A percentile compares a stretch with the other conserved stretches of the same genome.
Conservation (phyloP, 1,140 invertebrate species). For the Pteromalus puparum region DNA sequence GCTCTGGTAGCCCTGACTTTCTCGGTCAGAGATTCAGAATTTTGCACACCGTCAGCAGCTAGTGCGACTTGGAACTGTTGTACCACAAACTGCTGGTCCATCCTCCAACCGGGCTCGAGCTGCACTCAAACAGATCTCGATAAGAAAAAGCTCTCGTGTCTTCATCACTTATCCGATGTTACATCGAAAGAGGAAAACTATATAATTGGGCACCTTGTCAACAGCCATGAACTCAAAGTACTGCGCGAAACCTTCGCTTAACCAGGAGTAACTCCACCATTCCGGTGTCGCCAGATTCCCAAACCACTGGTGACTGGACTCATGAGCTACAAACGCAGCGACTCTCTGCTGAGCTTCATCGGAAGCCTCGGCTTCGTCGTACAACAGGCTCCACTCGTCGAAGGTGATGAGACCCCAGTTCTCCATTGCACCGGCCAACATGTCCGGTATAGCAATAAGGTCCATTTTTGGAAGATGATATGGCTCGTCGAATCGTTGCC, state of each 20-base stretch:
- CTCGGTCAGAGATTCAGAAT: slow-evolving; percentile 61
- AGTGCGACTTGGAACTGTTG: slow-evolving; percentile 61
- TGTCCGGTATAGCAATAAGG: slow-evolving; percentile 82
- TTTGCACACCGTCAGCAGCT: slow-evolving; percentile 57
- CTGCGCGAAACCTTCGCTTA: slow-evolving; percentile 83
- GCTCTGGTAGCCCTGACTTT: slow-evolving; percentile 64
- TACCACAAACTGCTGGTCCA: slow-evolving; percentile 75
- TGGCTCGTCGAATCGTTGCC: slow-evolving; percentile 65
- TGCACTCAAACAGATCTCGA: not conserved
- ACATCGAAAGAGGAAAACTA: not conserved
- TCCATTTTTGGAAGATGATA: slow-evolving; percentile 76
- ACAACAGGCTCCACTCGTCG: slow-evolving; percentile 79
- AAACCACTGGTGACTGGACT: slow-evolving; percentile 84
- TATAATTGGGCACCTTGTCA: slow-evolving; percentile 58
- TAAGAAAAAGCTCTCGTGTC: not conserved
- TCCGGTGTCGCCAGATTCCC: slow-evolving; percentile 80
- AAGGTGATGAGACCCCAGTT: slow-evolving; percentile 78
- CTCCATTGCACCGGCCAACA: slow-evolving; percentile 83
- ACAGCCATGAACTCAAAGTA: slow-evolving; percentile 72
- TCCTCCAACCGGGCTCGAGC: slow-evolving; percentile 70
- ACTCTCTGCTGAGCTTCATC: slow-evolving; percentile 72
- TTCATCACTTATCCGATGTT: not conserved
- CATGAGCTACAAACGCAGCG: slow-evolving; percentile 79
- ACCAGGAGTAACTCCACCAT: slow-evolving; percentile 83
- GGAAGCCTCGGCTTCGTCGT: slow-evolving; percentile 75